phyloP scores from a whole-genome alignment of 37 sponge, comb jelly and placozoan species.

The Hexactinellida sp. region DNA sequence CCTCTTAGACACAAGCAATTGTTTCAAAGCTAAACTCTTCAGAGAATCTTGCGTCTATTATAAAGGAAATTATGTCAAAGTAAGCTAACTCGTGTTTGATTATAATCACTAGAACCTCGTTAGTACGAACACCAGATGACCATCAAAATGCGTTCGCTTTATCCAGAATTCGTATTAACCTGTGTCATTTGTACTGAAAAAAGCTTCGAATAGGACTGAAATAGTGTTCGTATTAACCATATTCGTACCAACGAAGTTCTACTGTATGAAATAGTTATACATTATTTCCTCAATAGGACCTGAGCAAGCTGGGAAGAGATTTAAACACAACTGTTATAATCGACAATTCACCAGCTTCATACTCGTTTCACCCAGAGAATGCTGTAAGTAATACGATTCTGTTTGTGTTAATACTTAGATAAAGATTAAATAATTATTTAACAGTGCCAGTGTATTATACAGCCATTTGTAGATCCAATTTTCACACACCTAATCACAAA shows the following conservation, averaged over 20 bases:
- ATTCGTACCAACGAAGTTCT: background rate
- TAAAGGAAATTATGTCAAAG: constrained; percentile 97
- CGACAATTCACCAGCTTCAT: constrained; percentile 96
- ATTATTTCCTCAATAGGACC: constrained; percentile 45
- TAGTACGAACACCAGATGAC: no score
- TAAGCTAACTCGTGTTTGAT: constrained; percentile 10
- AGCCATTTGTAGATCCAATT: no score
- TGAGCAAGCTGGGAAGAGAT: constrained; percentile 84
- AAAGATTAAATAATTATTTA: background rate
- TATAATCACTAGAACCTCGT: background rate
- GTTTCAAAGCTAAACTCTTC: constrained; percentile 67
- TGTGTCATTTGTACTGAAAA: no score
- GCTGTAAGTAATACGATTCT: constrained; percentile 75
- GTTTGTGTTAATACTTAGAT: no score
- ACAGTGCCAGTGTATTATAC: no score
- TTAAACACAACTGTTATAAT: constrained; percentile 73
- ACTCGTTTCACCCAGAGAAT: constrained; percentile 96
- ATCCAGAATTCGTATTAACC: no score
- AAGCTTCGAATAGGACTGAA: no score
- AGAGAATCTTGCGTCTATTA: constrained; percentile 95
- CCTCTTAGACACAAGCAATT: constrained; percentile 67
- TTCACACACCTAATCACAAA: no score
- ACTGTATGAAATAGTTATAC: background rate
- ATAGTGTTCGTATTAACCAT: background rate
- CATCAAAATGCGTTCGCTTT: no score